Base-by-base conservation (phyloP, 1,140 invertebrate species). In the Bombus fervidus region DNA sequence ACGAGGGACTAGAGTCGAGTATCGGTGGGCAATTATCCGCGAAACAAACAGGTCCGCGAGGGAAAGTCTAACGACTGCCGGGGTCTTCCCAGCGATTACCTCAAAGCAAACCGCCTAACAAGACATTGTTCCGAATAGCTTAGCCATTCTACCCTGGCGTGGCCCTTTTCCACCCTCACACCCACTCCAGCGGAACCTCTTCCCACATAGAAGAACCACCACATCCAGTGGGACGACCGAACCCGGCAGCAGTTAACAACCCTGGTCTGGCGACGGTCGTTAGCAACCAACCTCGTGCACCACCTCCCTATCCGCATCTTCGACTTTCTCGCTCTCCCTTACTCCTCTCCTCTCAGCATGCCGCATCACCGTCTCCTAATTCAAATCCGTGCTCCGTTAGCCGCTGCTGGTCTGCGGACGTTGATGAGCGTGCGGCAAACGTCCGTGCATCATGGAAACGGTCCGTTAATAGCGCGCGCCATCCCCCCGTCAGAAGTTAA, bases 91-190 rank as follows among this genome's bases (percentile, higher is more conserved):
- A 72, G 88, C 93, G 91, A 93, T 94, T 93, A 94, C 91, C 93
- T 89, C 92, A 91, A 93, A 93, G 92, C 92, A 93, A 94, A 93
- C 92, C 91, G 88, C 87, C 93, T 93, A 93, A 94, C 93, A 94
- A 94, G 93, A 94, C 93, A 94, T 94, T 94, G 92, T 94, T 93
- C 93, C 90, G 92, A 91, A 93, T 93, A 93, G 93, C 92, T 92
- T 90, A 91, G 89, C 91, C 91, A 91, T 92, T 93, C 90, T 88
- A 75, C 85, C 79, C 87, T 68, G 78, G 39, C 88, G 85, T 87
- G 87, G 86, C 76, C 79, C 90, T 85, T 90, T 88, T 86, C 86
- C 85, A 86, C 84, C 79, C 86, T 88, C 89, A 83, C 89, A 78
- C 81, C 80, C 85, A 74, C 85, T 74, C 69, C 80, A 73, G 64